These are phyloP conservation scores for Ancistrus triradiatus DNA, from an alignment of 2,113 vertebrate genomes.

Conservation along the genomic window DNA sequence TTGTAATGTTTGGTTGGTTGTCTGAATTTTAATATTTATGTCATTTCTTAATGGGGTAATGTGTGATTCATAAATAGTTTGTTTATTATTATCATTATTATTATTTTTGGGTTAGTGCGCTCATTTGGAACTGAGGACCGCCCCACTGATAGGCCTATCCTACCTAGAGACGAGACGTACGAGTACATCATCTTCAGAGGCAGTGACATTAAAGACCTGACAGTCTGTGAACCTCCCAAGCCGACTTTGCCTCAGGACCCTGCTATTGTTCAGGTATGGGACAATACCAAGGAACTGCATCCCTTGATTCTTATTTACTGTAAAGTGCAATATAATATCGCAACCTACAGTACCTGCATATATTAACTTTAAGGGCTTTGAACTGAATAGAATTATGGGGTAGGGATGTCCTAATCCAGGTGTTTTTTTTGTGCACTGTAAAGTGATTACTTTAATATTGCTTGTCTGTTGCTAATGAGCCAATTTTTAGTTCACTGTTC, in stretches of 20 bases:
- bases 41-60: too few relatives aligned
- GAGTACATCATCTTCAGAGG: slow-evolving; percentile 98
- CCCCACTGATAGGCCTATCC: slow-evolving; percentile 90
- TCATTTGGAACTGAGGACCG: slow-evolving; percentile 96
- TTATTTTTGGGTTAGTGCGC: slow-evolving; percentile 71
- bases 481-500: too few relatives aligned
- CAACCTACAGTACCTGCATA: too few relatives aligned
- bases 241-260: slow-evolving; percentile 91
- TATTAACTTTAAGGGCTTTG: too few relatives aligned
- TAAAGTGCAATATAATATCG: background rate
- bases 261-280: slow-evolving; percentile 88
- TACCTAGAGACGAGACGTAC: slow-evolving; percentile 92
- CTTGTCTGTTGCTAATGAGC: too few relatives aligned
- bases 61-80: too few relatives aligned
- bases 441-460: background rate
- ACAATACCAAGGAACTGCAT: background rate
- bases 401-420: background rate
- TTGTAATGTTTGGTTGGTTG: too few relatives aligned
- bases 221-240: slow-evolving; percentile 94
- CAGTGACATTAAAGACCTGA: slow-evolving; percentile 96
- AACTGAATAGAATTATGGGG: too few relatives aligned
- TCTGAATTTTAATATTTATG: too few relatives aligned
- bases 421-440: background rate
- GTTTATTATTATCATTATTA: too few relatives aligned
- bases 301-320: background rate